Percentiles rank a stretch among this genome's conserved stretches.
Evolutionary conservation across 2,113 vertebrate species (phyloP).

Genomic region (Prunella fulvescens): DNA sequence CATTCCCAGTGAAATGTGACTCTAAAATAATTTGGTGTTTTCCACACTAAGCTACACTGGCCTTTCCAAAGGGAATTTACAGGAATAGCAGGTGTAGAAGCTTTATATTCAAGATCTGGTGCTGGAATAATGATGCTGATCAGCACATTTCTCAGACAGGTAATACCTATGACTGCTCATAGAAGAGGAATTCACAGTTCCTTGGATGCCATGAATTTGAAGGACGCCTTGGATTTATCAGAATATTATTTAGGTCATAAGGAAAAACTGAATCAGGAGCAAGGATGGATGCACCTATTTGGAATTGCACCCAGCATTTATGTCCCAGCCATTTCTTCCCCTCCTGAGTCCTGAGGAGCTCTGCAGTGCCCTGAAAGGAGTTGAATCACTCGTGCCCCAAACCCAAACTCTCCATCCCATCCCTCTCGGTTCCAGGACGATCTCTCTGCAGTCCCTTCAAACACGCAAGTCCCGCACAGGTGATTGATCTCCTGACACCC

Average conservation of each 20-base stretch:
- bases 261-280: neutral
- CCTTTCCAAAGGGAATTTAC: neutral
- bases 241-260: neutral
- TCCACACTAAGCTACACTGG: neutral
- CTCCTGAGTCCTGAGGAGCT: neutral
- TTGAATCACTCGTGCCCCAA: neutral
- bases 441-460: rapidly evolving
- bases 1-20: neutral
- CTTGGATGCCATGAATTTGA: neutral
- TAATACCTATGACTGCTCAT: neutral
- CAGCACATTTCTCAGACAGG: neutral
- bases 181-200: neutral
- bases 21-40: neutral
- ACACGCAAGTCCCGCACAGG: rapidly evolving
- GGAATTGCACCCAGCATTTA: neutral
- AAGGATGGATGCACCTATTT: neutral
- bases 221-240: neutral
- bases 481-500: neutral
- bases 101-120: neutral
- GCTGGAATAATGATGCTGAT: neutral
- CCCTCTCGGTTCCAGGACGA: rapidly evolving
- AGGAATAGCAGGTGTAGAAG: neutral
- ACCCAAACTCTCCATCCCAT: neutral
- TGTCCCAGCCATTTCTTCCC: neutral
- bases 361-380: neutral